A percentile compares a stretch with the other conserved stretches of the same genome.
Evolutionary conservation across 2,113 vertebrate genomes (phyloP).

Genomic region (Oreochromis spilurus): DNA sequence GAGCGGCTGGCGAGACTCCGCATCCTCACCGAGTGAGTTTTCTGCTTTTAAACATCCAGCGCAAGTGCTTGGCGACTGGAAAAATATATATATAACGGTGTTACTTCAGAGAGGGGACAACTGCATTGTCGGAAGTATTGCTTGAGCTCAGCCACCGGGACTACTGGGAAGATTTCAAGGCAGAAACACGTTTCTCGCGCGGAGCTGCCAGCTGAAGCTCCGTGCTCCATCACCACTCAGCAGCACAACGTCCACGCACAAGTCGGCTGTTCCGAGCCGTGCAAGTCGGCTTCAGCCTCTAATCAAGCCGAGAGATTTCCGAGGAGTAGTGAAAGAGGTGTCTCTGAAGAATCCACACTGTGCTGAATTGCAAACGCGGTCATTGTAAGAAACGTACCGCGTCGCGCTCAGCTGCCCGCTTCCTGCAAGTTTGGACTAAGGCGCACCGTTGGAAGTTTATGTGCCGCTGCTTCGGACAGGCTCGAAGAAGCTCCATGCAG

Average conservation of each 20-base stretch:
- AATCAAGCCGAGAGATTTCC: neutral
- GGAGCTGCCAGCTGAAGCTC: conserved; percentile 25
- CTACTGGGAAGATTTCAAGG: conserved; percentile 9
- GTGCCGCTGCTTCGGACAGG: conserved; percentile 18
- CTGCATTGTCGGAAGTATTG: conserved; percentile 36
- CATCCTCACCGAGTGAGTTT: conserved; percentile 17
- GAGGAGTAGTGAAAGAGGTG: neutral
- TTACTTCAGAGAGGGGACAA: neutral
- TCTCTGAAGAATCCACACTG: neutral
- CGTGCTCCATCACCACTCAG: neutral
- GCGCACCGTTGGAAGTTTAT: conserved; percentile 61
- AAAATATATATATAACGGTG: neutral
- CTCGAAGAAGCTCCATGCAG: conserved; percentile 13
- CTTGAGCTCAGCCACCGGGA: neutral
- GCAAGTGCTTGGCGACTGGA: neutral
- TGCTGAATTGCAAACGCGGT: neutral
- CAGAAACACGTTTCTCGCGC: neutral
- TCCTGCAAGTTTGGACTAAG: conserved; percentile 57
- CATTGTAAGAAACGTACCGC: neutral
- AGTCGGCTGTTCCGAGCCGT: neutral
- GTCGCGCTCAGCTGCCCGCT: neutral
- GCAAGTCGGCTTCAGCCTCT: neutral
- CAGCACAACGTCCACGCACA: neutral
- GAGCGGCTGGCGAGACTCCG: conserved; percentile 39
- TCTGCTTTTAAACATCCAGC: neutral